These are phyloP conservation scores for Drosophila melanosoma DNA, from an alignment of 2,888 invertebrate species.

Conservation along the genomic window DNA sequence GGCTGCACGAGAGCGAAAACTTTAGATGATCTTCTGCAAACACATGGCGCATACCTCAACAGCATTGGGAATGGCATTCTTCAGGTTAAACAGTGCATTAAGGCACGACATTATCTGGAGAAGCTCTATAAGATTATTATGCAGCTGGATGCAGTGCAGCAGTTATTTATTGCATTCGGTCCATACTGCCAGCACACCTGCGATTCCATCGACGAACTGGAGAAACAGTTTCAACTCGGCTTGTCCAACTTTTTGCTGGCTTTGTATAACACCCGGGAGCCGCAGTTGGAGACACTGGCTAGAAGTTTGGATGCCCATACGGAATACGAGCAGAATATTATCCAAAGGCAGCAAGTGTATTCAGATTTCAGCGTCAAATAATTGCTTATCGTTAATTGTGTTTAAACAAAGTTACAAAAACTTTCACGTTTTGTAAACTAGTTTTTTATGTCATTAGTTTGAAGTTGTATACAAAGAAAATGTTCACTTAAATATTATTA, in stretches of 20 bases:
- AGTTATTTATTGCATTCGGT: conserved; percentile 23
- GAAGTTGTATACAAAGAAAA: not conserved
- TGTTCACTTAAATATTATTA: not conserved
- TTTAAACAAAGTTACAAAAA: not conserved
- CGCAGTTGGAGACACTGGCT: conserved; percentile 18
- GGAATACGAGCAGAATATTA: not conserved
- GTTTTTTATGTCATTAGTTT: not conserved
- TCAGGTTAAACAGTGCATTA: not conserved
- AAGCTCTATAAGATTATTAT: conserved; percentile 35
- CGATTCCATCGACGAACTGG: conserved; percentile 28
- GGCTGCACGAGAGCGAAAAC: conserved; percentile 1
- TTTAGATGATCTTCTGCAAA: conserved; percentile 47
- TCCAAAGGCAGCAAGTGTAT: conserved; percentile 1
- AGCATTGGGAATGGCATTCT: conserved; percentile 24
- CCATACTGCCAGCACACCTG: conserved; percentile 30
- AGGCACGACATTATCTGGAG: conserved; percentile 2
- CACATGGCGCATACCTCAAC: conserved; percentile 41
- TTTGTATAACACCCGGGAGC: conserved; percentile 2
- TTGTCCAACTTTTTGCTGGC: conserved; percentile 31
- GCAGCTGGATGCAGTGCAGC: conserved; percentile 38
- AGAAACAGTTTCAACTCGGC: conserved; percentile 15
- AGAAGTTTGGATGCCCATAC: conserved; percentile 14
- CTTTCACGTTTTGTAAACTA: not conserved
- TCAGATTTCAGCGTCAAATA: conserved; percentile 4
- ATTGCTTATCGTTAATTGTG: not conserved